phyloP scores from a whole-genome alignment of 2,797 vertebrate genomes.

The Melanotaenia trifasciata region DNA sequence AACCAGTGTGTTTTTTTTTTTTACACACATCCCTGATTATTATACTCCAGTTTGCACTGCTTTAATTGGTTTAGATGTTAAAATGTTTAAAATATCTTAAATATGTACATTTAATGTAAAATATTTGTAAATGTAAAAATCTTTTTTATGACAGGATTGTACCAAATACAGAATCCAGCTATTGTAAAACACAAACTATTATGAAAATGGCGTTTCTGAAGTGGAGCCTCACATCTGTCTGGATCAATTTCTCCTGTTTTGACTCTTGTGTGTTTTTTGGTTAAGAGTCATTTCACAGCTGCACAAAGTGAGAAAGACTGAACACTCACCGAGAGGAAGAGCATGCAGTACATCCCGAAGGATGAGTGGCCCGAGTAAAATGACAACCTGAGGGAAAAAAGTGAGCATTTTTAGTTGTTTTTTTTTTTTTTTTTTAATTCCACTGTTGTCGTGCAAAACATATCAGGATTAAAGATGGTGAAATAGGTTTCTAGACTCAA shows the following conservation, averaged over 20 bases:
- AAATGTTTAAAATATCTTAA: background rate
- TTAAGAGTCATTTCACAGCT: slow-evolving; percentile 30
- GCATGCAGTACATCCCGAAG: slow-evolving; percentile 99
- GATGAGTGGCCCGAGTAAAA: slow-evolving; percentile 99
- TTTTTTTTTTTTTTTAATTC: background rate
- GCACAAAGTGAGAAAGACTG: background rate
- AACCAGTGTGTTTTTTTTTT: too few relatives aligned
- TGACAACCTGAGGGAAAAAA: slow-evolving; percentile 86
- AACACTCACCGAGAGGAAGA: slow-evolving; percentile 95
- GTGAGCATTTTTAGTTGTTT: background rate
- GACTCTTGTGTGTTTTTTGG: slow-evolving; percentile 31
- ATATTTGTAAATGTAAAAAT: background rate
- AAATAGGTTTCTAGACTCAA: background rate
- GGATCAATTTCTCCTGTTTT: slow-evolving; percentile 32
- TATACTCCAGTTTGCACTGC: background rate
- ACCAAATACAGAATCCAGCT: slow-evolving; percentile 30
- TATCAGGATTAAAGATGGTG: background rate
- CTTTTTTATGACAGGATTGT: background rate
- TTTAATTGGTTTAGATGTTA: background rate
- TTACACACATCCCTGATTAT: too few relatives aligned
- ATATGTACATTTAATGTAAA: background rate
- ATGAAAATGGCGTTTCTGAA: slow-evolving; percentile 63
- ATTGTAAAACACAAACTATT: slow-evolving; percentile 30
- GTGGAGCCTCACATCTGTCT: background rate
- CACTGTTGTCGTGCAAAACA: background rate